A percentile compares a stretch with the other conserved stretches of the same genome.
phyloP scores from a whole-genome alignment of 2,113 vertebrate genomes.

The Rhadina sibilatrix region DNA sequence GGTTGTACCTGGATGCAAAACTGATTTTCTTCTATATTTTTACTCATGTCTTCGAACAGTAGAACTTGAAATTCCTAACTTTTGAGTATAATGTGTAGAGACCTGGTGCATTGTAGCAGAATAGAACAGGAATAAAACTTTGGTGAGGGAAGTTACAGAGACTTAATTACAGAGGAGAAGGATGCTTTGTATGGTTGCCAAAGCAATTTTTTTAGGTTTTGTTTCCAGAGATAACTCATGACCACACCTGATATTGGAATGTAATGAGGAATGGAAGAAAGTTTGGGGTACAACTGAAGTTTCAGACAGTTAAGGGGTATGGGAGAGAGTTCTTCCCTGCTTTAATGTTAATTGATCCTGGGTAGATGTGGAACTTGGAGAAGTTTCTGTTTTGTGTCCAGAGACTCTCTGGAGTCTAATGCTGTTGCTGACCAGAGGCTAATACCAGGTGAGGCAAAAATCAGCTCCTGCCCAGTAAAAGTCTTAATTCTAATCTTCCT shows the following conservation, averaged over 20 bases:
- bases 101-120: neutral
- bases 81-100: neutral
- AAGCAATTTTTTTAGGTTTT: neutral
- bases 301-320: neutral
- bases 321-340: neutral
- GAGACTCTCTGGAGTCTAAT: neutral
- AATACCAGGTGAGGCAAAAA: neutral
- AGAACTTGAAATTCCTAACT: neutral
- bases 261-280: neutral
- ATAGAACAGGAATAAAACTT: neutral
- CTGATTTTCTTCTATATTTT: neutral
- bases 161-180: neutral
- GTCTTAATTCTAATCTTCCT: neutral
- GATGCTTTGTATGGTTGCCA: neutral
- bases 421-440: neutral
- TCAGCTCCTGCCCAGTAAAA: neutral
- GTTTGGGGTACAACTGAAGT: neutral
- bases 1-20: neutral
- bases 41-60: neutral
- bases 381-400: neutral
- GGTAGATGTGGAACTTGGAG: neutral
- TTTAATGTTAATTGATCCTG: neutral
- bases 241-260: neutral
- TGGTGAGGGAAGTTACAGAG: neutral
- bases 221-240: neutral